A percentile compares a stretch with the other conserved stretches of the same genome.
phyloP scores from a whole-genome alignment of 2,797 vertebrate genomes.

The Anas georgica region DNA sequence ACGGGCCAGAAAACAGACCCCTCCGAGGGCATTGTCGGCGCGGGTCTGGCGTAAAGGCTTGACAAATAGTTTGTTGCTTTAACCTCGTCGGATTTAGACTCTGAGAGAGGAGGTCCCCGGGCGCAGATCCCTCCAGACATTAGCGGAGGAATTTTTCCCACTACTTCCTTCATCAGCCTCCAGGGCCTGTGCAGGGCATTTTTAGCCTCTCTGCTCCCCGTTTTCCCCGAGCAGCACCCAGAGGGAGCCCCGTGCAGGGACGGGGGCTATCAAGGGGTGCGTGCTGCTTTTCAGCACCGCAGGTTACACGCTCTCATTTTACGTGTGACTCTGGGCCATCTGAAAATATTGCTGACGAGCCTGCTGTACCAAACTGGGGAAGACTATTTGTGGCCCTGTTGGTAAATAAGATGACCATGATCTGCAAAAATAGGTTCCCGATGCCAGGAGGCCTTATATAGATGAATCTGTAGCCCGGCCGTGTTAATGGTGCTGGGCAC shows the following conservation, averaged over 20 bases:
- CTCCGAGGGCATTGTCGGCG: accelerated
- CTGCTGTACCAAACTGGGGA: background rate
- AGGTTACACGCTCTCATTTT: accelerated
- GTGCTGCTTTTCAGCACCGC: accelerated
- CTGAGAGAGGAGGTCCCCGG: background rate
- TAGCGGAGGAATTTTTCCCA: conserved; percentile 10
- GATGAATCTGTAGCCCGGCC: background rate
- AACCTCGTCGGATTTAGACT: background rate
- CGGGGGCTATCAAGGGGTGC: background rate
- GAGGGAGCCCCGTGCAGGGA: background rate
- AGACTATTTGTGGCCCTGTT: background rate
- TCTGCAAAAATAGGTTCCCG: background rate
- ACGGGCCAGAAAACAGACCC: background rate
- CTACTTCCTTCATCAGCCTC: background rate
- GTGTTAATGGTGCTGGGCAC: background rate
- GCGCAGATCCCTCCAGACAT: background rate
- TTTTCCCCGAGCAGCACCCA: background rate
- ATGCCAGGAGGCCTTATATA: background rate
- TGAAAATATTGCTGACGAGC: background rate
- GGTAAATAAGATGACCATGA: background rate
- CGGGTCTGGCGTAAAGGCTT: background rate
- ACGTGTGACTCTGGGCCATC: background rate
- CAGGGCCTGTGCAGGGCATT: accelerated
- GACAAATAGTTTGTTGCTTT: background rate
- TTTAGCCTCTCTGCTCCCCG: background rate